Conservation (phyloP, 2,113 vertebrate species). For the Pedetes capensis region DNA sequence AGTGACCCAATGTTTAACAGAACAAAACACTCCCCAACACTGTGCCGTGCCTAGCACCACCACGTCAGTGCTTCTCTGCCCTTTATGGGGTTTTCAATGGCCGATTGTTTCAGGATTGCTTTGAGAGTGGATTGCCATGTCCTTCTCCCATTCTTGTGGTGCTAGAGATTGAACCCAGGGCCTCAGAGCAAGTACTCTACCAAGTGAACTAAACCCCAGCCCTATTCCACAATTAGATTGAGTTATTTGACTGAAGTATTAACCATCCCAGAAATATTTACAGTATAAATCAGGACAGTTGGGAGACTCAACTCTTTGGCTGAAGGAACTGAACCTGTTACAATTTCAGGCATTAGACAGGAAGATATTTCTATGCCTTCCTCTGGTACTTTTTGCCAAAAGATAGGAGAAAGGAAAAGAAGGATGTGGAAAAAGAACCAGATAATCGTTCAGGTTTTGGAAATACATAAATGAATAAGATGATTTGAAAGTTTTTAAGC, state of each 20-base stretch:
- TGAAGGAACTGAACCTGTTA: background rate
- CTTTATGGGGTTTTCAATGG: too few relatives aligned
- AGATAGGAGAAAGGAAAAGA: background rate
- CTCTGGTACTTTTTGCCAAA: background rate
- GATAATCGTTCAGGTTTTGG: background rate
- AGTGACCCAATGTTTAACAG: too few relatives aligned
- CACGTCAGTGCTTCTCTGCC: too few relatives aligned
- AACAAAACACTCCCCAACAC: too few relatives aligned
- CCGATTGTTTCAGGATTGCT: too few relatives aligned
- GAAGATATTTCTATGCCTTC: background rate
- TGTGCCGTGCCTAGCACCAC: too few relatives aligned
- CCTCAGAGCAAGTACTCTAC: too few relatives aligned
- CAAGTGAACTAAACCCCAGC: too few relatives aligned
- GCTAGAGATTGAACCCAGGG: too few relatives aligned
- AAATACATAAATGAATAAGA: background rate
- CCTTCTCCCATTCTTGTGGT: too few relatives aligned
- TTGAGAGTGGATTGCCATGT: too few relatives aligned
- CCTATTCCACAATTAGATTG: too few relatives aligned
- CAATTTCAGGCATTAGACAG: background rate
- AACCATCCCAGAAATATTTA: background rate
- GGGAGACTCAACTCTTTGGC: background rate
- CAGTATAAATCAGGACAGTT: fast-evolving
- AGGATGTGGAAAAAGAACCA: background rate
- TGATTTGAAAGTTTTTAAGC: background rate
- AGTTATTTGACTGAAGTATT: background rate